Percentiles rank a stretch among this genome's conserved stretches.
Conservation (phyloP, 2,888 invertebrate genomes). For the Rhyacophila evoluta region DNA sequence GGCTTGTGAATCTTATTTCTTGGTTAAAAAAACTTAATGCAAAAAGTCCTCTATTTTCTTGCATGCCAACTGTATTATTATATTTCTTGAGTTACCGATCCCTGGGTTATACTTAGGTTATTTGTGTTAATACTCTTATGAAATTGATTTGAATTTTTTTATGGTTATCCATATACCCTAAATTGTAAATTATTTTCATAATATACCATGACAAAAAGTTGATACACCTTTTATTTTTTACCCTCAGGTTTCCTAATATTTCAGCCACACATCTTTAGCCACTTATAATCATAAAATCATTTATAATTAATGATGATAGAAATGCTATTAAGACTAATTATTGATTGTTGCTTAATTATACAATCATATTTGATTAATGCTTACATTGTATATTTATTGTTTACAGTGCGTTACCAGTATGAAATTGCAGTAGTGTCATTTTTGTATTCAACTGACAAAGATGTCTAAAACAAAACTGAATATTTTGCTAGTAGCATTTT, state of each 20-base stretch:
- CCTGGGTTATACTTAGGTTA: no score
- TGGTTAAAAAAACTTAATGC: no score
- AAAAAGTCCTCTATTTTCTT: no score
- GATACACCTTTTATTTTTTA: background rate
- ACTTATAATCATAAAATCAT: no score
- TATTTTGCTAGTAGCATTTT: background rate
- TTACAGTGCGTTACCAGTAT: background rate
- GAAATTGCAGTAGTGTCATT: background rate
- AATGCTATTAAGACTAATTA: background rate
- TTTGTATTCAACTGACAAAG: background rate
- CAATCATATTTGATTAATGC: background rate
- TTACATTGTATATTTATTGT: background rate
- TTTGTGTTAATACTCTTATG: no score
- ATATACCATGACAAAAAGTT: background rate
- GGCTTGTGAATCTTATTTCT: no score
- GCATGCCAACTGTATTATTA: no score
- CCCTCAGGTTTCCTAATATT: no score
- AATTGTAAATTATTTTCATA: background rate
- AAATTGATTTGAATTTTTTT: background rate
- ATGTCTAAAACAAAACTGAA: background rate
- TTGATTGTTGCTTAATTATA: background rate
- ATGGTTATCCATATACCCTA: background rate
- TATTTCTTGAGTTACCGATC: no score
- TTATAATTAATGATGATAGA: background rate
- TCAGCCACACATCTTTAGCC: no score